A percentile compares a stretch with the other conserved stretches of the same genome.
Conservation (phyloP, 2,113 vertebrate species). For the Trematocara macrostoma region DNA sequence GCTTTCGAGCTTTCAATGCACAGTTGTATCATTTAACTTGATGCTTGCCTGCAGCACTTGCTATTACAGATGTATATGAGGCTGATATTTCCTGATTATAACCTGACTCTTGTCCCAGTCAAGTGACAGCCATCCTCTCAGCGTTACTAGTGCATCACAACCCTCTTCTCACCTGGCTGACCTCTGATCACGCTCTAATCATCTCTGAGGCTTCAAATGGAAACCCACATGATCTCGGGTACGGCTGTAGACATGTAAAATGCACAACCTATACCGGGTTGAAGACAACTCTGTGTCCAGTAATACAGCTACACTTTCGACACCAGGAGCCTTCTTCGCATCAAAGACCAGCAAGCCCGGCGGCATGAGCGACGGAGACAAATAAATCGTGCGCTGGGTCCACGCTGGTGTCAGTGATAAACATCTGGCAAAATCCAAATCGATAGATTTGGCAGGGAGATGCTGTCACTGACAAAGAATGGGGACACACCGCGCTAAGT, state of each 20-base stretch:
- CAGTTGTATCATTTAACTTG: background rate
- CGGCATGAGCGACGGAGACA: background rate
- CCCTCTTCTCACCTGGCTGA: background rate
- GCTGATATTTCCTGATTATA: background rate
- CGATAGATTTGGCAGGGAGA: background rate
- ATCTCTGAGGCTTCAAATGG: background rate
- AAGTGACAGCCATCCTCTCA: background rate
- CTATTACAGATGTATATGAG: background rate
- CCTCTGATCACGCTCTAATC: background rate
- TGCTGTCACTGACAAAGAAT: slow-evolving; percentile 49
- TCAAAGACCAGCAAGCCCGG: background rate
- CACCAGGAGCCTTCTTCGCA: background rate
- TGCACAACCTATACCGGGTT: background rate
- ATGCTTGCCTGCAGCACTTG: background rate
- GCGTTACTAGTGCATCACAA: background rate
- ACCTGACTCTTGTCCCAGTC: background rate
- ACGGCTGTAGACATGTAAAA: background rate
- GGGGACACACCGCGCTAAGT: slow-evolving; percentile 15
- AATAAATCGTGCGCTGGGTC: background rate
- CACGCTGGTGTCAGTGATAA: background rate
- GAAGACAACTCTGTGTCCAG: background rate
- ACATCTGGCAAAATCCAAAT: slow-evolving; percentile 22
- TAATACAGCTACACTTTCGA: background rate
- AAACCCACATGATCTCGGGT: background rate
- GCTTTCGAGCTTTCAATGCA: background rate